Percentiles rank a stretch among this genome's conserved stretches.
Evolutionary conservation across 2,113 vertebrate genomes (phyloP).

Genomic region (Dendropsophus ebraccatus): DNA sequence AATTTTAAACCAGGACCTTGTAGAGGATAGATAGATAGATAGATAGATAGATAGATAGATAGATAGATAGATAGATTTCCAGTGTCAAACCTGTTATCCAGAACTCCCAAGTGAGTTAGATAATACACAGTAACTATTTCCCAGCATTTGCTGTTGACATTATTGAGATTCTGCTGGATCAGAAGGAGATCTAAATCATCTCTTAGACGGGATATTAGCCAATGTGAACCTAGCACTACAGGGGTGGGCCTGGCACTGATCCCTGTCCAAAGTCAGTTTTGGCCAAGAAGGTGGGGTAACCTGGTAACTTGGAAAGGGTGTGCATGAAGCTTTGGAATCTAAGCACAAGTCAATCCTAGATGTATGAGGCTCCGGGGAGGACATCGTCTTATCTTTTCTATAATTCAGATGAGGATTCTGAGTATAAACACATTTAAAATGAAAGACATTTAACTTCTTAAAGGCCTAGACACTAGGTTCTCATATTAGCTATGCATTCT

Average conservation of each 20-base stretch:
- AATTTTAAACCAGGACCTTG: not conserved
- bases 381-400: conserved; percentile 27
- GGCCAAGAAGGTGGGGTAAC: conserved; percentile 32
- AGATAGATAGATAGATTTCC: not conserved
- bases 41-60: not conserved
- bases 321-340: conserved; percentile 28
- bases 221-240: conserved; percentile 2
- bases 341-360: conserved; percentile 2
- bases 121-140: not conserved
- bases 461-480: too few relatives aligned
- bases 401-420: conserved; percentile 14
- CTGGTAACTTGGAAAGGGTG: conserved; percentile 15
- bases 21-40: not conserved
- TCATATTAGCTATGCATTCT: too few relatives aligned
- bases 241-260: not conserved
- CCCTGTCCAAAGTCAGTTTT: not conserved
- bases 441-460: not conserved
- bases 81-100: not conserved
- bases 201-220: not conserved
- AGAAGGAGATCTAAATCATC: not conserved
- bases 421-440: not conserved
- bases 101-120: not conserved
- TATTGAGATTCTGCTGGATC: not conserved
- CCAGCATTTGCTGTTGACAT: conserved; percentile 1
- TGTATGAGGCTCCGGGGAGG: conserved; percentile 3